Evolutionary conservation across 1,140 invertebrate species (phyloP).

Genomic region (Drosophila kepulauana): DNA sequence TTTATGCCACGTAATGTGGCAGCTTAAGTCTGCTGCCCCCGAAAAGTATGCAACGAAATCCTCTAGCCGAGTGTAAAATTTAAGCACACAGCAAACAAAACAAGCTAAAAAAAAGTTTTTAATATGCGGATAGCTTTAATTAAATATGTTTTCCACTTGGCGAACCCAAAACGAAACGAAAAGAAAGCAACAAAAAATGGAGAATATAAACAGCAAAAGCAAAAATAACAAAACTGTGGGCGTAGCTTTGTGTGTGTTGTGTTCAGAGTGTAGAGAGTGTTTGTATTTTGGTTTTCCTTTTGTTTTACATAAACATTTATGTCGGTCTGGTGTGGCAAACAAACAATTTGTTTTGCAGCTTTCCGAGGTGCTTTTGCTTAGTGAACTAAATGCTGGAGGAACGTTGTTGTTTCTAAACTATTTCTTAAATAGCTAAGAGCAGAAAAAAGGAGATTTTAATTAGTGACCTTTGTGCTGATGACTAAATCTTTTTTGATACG

Average conservation of each 20-base stretch:
- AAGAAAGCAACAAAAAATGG: slow-evolving; percentile 39
- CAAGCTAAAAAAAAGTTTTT: slow-evolving; percentile 66
- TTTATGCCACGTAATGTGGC: slow-evolving; percentile 79
- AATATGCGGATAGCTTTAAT: slow-evolving; percentile 84
- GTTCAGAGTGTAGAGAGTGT: slow-evolving; percentile 18
- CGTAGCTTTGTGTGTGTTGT: slow-evolving; percentile 34
- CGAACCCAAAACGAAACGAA: slow-evolving; percentile 62
- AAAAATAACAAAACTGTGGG: slow-evolving; percentile 48
- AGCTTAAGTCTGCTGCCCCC: slow-evolving; percentile 66
- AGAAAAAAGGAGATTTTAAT: too few species aligned
- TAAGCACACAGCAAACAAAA: slow-evolving; percentile 44
- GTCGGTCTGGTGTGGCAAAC: slow-evolving; percentile 65
- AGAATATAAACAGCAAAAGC: slow-evolving; percentile 50
- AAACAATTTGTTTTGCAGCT: slow-evolving; percentile 53
- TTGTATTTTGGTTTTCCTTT: slow-evolving; percentile 49
- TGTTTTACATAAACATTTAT: slow-evolving; percentile 71
- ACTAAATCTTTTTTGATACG: too few species aligned
- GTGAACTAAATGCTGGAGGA: too few species aligned
- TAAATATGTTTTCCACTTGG: slow-evolving; percentile 82
- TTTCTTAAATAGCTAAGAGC: too few species aligned
- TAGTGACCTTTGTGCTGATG: too few species aligned
- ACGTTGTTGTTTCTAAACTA: too few species aligned
- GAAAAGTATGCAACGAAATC: slow-evolving; percentile 59
- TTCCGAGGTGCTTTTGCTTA: not conserved
- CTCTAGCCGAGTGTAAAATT: slow-evolving; percentile 73